These are phyloP conservation scores for Leptinotarsa peninsularis DNA, from an alignment of 2,888 invertebrate species.

Conservation along the genomic window DNA sequence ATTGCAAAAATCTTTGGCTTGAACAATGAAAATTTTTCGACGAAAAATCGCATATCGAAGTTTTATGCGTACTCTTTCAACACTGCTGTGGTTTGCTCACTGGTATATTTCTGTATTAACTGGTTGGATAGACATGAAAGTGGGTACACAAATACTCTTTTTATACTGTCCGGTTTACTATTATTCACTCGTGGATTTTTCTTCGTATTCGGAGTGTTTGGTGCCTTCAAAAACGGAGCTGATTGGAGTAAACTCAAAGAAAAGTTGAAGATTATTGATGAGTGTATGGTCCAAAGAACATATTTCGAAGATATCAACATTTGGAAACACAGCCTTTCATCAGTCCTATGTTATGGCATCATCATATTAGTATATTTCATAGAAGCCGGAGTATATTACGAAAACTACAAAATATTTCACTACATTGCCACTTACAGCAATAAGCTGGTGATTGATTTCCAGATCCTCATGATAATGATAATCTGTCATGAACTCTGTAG, in stretches of 20 bases:
- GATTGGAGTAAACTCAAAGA: not conserved
- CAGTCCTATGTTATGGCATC: not conserved
- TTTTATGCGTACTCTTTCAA: not conserved
- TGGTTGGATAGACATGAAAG: no score
- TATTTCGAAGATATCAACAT: not conserved
- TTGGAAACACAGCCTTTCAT: not conserved
- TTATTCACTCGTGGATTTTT: not conserved
- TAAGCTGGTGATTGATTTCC: not conserved
- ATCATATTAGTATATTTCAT: not conserved
- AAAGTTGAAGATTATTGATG: not conserved
- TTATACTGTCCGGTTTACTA: not conserved
- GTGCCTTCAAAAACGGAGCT: not conserved
- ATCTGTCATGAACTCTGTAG: not conserved
- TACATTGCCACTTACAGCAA: not conserved
- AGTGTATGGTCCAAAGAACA: not conserved
- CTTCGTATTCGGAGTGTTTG: not conserved
- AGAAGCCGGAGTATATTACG: not conserved
- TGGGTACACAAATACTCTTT: no score
- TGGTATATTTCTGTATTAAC: no score
- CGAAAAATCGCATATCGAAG: not conserved
- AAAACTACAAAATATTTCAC: not conserved
- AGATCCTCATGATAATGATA: not conserved
- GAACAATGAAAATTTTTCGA: not conserved
- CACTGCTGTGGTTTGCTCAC: no score
- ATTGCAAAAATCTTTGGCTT: not conserved